phyloP scores from a whole-genome alignment of 2,888 invertebrate genomes.

The Drosophila peninsularis region DNA sequence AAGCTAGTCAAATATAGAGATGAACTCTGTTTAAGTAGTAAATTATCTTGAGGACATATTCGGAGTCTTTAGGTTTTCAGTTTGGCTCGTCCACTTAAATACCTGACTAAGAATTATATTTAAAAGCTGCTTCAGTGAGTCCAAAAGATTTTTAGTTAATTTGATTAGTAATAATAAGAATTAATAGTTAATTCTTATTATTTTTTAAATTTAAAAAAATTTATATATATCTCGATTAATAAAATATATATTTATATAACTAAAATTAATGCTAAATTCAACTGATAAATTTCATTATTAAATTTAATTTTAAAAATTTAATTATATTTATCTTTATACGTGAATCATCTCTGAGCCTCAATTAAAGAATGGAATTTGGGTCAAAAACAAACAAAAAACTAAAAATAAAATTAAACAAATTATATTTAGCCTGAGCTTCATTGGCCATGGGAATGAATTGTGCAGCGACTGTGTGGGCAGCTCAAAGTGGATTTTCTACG shows the following conservation, averaged over 20 bases:
- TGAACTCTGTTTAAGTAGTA: neutral
- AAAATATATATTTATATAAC: neutral
- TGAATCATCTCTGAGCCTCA: conserved; percentile 17
- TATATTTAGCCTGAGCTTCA: conserved; percentile 24
- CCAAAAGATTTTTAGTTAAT: too few relatives aligned
- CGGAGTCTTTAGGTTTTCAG: too few relatives aligned
- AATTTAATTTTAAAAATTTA: neutral
- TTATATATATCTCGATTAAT: too few relatives aligned
- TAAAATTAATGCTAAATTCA: too few relatives aligned
- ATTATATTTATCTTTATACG: neutral
- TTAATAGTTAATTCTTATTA: too few relatives aligned
- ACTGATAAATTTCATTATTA: neutral
- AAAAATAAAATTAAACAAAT: conserved; percentile 26
- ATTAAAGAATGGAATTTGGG: conserved; percentile 41
- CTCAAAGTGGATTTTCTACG: conserved; percentile 43
- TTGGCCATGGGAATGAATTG: conserved; percentile 50
- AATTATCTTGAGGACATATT: too few relatives aligned
- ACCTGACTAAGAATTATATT: too few relatives aligned
- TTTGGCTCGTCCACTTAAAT: too few relatives aligned
- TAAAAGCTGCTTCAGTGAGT: too few relatives aligned
- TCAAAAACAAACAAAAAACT: conserved; percentile 21
- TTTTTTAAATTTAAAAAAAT: too few relatives aligned
- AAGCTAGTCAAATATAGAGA: neutral
- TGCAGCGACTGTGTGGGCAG: conserved; percentile 51
- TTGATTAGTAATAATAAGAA: too few relatives aligned